Base-by-base conservation (phyloP, 2,113 vertebrate genomes). In the Plectropomus leopardus region DNA sequence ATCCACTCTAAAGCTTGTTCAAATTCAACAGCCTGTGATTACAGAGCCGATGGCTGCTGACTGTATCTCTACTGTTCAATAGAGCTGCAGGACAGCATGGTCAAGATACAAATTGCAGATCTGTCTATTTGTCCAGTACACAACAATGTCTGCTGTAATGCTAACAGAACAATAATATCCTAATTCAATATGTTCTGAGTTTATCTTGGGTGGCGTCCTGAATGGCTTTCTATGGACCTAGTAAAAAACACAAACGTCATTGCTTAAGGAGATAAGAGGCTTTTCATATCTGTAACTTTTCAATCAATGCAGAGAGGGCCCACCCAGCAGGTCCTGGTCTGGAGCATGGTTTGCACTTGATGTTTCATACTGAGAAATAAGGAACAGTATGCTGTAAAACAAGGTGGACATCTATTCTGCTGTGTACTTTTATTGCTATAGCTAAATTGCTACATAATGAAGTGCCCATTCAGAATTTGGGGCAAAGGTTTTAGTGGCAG, bases 221-320 rank as follows among this genome's bases (percentile, higher is more conserved):
- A 30, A 2, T 30, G 9, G 47, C 34, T 63, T 80, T 66, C 53
- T 60, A 61, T 58, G 60, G 60, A 30, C 15, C 14, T 7, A 9
- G 59, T 53, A 76, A 79, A 67, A 54, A 34, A 66, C 21, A 34
- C 61, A 68, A 76, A 19, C 0, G 36, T 10, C 11, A 10, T 8
- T 60, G 60, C 23, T 26, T 23, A 47, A 50, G 53, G 48, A 60
- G 67, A 84, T 88, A 73, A 73, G 69, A 57, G 13, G 3, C 16
- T 44, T 64, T 58, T 66, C 50, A 63, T 28, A 64, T 59, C 24
- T 21, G 15, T 1, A 59, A 60, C 34, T 36, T 54, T 58, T 44
- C 26, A 54, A 48, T 68, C 28, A n/a, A 1, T 23, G 51, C 64
- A 48, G 40, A 32, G 4, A 47, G 14, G 48, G 9, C 32, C 32